phyloP scores from a whole-genome alignment of 2,113 vertebrate genomes.

The Petrocephalus microphthalmus region DNA sequence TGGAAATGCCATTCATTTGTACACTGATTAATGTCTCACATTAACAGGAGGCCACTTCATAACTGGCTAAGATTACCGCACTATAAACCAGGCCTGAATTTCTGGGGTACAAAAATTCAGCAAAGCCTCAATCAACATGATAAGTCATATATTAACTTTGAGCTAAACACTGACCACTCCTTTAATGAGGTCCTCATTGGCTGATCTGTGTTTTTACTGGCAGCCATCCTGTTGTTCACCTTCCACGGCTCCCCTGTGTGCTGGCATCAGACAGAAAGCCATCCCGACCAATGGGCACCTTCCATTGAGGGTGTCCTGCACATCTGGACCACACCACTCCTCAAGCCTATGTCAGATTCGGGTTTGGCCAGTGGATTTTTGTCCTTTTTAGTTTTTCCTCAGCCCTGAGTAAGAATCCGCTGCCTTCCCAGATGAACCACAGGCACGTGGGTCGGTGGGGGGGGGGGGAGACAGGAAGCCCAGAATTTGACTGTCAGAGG shows the following conservation, averaged over 20 bases:
- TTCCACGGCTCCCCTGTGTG: not conserved
- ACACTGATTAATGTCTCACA: not conserved
- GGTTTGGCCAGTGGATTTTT: slow-evolving; percentile 36
- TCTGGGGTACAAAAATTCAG: not conserved
- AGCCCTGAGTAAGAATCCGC: slow-evolving; percentile 1
- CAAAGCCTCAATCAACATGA: not conserved
- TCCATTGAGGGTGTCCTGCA: slow-evolving; percentile 19
- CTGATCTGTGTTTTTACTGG: not conserved
- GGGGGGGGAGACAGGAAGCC: not conserved
- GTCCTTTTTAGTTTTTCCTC: slow-evolving; percentile 13
- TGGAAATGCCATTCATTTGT: not conserved
- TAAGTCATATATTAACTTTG: not conserved
- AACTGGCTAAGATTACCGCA: not conserved
- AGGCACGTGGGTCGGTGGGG: not conserved
- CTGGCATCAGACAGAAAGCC: not conserved
- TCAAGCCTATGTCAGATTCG: slow-evolving; percentile 50
- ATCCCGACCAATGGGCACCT: not conserved
- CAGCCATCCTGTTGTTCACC: not conserved
- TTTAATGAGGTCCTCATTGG: not conserved
- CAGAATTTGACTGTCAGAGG: not conserved
- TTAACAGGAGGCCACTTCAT: not conserved
- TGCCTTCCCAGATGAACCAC: not conserved
- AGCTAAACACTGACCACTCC: not conserved
- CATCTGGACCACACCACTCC: slow-evolving; percentile 27
- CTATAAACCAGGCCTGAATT: not conserved